A percentile compares a stretch with the other conserved stretches of the same genome.
These are phyloP conservation scores for Nemurella pictetii DNA, from an alignment of 2,888 invertebrate species.

Conservation along the genomic window DNA sequence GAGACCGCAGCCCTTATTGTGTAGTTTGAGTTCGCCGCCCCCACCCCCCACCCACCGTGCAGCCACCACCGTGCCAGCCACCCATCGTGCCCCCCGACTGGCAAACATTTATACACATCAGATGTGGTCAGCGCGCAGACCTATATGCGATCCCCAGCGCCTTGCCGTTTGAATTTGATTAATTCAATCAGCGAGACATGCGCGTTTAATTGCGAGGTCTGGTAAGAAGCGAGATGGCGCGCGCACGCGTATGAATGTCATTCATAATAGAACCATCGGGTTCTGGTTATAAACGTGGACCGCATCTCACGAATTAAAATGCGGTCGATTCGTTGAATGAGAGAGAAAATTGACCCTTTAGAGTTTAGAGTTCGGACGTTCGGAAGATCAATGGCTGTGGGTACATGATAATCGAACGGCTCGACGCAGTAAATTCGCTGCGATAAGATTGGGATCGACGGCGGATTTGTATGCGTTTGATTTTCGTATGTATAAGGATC, in stretches of 20 bases:
- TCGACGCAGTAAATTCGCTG: background rate
- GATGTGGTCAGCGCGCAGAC: background rate
- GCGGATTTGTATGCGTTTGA: background rate
- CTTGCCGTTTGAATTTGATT: background rate
- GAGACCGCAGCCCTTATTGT: conserved; percentile 17
- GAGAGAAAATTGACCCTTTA: background rate
- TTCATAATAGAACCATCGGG: background rate
- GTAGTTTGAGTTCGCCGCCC: background rate
- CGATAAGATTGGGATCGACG: background rate
- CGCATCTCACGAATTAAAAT: background rate
- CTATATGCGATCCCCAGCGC: background rate
- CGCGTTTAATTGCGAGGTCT: background rate
- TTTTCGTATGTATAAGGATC: background rate
- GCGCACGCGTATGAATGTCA: background rate
- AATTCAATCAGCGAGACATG: background rate
- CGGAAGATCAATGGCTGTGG: background rate
- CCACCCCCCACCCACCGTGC: background rate
- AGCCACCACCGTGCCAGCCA: background rate
- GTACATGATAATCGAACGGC: background rate
- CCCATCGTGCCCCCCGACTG: background rate
- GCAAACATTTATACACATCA: background rate
- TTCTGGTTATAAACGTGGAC: background rate
- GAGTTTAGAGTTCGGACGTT: too few relatives aligned
- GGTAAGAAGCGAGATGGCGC: background rate
- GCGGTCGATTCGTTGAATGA: background rate